Evolutionary conservation across 2,888 invertebrate species (phyloP).

Genomic region (Habroteleia sp.): DNA sequence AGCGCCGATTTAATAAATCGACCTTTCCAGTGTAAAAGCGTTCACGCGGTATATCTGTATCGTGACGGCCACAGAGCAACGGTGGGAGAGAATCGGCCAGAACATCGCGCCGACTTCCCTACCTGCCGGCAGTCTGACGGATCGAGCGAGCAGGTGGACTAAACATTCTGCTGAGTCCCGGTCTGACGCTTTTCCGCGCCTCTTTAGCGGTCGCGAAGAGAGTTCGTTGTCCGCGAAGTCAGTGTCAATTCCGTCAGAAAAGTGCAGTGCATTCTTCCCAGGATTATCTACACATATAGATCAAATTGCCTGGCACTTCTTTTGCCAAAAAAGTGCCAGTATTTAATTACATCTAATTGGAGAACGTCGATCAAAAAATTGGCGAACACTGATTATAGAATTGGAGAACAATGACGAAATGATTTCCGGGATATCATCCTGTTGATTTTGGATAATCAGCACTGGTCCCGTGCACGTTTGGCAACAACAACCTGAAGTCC

Average conservation of each 20-base stretch:
- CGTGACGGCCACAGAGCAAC: conserved; percentile 17
- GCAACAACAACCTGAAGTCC: not conserved
- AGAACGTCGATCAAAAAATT: not conserved
- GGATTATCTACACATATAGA: too few species aligned
- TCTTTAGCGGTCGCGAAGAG: conserved; percentile 70
- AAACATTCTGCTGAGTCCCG: conserved; percentile 66
- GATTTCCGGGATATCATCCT: too few species aligned
- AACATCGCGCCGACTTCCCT: conserved; percentile 67
- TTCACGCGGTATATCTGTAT: conserved; percentile 10
- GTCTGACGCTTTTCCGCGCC: conserved; percentile 70
- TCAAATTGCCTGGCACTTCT: too few species aligned
- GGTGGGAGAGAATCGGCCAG: conserved; percentile 64
- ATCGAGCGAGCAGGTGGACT: conserved; percentile 68
- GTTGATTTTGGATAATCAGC: conserved; percentile 5
- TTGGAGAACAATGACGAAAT: not conserved
- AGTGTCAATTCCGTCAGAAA: conserved; percentile 31
- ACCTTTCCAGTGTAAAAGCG: conserved; percentile 15
- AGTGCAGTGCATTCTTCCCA: conserved; percentile 22
- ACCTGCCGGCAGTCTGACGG: conserved; percentile 69
- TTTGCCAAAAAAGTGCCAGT: too few species aligned
- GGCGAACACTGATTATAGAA: not conserved
- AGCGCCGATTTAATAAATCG: conserved; percentile 5
- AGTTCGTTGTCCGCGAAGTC: conserved; percentile 77
- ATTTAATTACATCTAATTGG: not conserved
- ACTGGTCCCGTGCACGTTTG: conserved; percentile 9